A percentile compares a stretch with the other conserved stretches of the same genome.
Conservation (phyloP, 2,113 vertebrate species). For the pig (Sus scrofa) region T2T-Sscrofa CM000827.6:58230501-58231000, state of each 20-base stretch:
- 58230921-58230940: no score
- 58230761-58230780: background rate
- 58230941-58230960: background rate
- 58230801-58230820: background rate
- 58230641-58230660: background rate
- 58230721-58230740: background rate
- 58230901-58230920: no score
- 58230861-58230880: background rate
- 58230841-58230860: background rate
- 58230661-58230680: background rate
- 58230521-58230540: background rate
- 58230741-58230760: background rate
- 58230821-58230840: background rate
- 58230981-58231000: background rate
- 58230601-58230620: background rate
- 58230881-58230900: no score
- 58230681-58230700: background rate
- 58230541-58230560: background rate
- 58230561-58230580: background rate
- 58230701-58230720: background rate
- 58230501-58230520: background rate
- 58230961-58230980: background rate
- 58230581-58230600: background rate
- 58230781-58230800: background rate
- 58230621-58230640: background rate